These are phyloP conservation scores for Olivierus martensii DNA, from an alignment of 1,140 invertebrate species.

Conservation along the genomic window DNA sequence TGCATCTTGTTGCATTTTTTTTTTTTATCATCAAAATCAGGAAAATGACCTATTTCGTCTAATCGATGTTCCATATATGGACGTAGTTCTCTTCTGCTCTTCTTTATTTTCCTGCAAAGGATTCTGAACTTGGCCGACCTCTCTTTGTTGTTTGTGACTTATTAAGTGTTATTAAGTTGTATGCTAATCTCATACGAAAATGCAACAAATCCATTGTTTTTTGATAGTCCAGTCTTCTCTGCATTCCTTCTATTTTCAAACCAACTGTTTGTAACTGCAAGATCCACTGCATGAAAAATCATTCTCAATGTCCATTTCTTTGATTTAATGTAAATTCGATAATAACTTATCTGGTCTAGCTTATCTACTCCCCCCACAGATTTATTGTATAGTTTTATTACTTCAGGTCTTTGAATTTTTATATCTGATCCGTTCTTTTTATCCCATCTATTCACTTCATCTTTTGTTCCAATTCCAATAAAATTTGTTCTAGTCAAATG, in stretches of 20 bases:
- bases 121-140: no score
- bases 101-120: no score
- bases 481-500: no score
- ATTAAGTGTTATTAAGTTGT: no score
- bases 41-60: no score
- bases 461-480: constrained; percentile 27
- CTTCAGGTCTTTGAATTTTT: constrained; percentile 25
- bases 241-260: constrained; percentile 22
- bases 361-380: no score
- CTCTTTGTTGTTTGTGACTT: no score
- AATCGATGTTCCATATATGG: no score
- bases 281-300: constrained; percentile 23
- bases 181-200: no score
- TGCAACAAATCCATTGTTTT: constrained; percentile 7
- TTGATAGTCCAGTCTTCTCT: not conserved
- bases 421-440: constrained; percentile 23
- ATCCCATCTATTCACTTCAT: constrained; percentile 27
- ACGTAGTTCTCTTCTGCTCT: no score
- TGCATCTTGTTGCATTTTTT: no score
- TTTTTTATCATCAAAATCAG: no score
- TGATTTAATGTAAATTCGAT: constrained; percentile 22
- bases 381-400: constrained; percentile 26
- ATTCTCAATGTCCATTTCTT: constrained; percentile 26
- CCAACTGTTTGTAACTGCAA: constrained; percentile 22
- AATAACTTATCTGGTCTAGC: constrained; percentile 22